Conservation (phyloP, 2,888 invertebrate species). For the Pachymerium ferrugineum region DNA sequence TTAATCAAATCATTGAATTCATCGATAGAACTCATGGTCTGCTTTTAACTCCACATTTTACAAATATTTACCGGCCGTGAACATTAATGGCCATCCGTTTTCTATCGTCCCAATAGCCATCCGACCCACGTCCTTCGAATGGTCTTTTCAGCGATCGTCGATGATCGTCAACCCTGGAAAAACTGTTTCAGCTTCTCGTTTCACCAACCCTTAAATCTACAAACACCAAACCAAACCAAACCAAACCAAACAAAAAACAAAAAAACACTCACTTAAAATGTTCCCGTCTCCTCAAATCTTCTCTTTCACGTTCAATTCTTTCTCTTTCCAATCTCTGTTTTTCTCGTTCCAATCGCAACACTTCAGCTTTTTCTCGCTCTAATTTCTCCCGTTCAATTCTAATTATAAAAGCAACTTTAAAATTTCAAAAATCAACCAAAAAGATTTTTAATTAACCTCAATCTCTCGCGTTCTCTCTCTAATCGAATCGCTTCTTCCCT, state of each 20-base stretch:
- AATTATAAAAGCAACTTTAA: neutral
- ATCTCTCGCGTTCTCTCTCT: slow-evolving; percentile 36
- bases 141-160: slow-evolving; percentile 28
- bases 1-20: too few relatives aligned
- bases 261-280: slow-evolving; percentile 54
- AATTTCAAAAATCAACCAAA: too few relatives aligned
- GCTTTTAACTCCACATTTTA: neutral
- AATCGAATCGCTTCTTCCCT: slow-evolving; percentile 61
- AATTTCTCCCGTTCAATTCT: slow-evolving; percentile 76
- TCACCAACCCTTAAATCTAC: too few relatives aligned
- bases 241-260: neutral
- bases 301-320: slow-evolving; percentile 59
- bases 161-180: slow-evolving; percentile 30
- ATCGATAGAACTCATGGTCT: neutral
- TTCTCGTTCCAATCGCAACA: slow-evolving; percentile 75
- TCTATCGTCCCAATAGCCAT: slow-evolving; percentile 20
- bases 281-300: slow-evolving; percentile 76
- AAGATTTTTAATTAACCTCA: slow-evolving; percentile 20
- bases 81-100: slow-evolving; percentile 15
- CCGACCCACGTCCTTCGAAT: slow-evolving; percentile 26
- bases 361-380: slow-evolving; percentile 79
- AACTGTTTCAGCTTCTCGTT: too few relatives aligned
- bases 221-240: too few relatives aligned
- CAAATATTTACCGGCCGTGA: neutral
- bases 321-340: slow-evolving; percentile 67